phyloP scores from a whole-genome alignment of 2,888 invertebrate genomes.

The Drosophila vallismaia region DNA sequence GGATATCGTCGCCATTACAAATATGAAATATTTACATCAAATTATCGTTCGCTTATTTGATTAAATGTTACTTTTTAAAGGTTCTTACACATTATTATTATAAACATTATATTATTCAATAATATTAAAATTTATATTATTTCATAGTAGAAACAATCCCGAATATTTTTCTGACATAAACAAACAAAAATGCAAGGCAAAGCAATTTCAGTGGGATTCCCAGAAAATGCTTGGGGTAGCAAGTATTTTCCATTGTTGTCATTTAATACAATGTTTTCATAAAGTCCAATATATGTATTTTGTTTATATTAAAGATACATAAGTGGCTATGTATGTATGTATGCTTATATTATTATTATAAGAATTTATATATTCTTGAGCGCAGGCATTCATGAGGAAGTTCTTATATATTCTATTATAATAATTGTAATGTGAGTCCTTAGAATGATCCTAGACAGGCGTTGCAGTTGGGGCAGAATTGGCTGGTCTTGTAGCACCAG shows the following conservation, averaged over 20 bases:
- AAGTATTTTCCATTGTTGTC: neutral
- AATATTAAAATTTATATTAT: no score
- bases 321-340: neutral
- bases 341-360: neutral
- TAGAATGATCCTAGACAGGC: conserved; percentile 49
- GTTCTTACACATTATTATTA: no score
- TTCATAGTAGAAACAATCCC: no score
- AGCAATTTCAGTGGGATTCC: neutral
- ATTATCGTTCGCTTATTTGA: no score
- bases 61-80: no score
- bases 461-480: conserved; percentile 65
- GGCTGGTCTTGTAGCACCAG: conserved; percentile 54
- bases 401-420: neutral
- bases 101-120: no score
- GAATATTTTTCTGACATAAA: neutral
- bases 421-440: conserved; percentile 2
- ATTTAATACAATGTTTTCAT: neutral
- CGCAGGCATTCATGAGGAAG: neutral
- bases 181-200: neutral
- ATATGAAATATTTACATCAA: no score
- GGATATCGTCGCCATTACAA: no score
- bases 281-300: neutral
- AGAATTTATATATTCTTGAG: neutral
- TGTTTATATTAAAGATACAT: neutral
- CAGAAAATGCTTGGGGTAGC: neutral